These are phyloP conservation scores for Plumapathes pennacea DNA, from an alignment of 92 coral and sea anemone genomes.

Conservation along the genomic window DNA sequence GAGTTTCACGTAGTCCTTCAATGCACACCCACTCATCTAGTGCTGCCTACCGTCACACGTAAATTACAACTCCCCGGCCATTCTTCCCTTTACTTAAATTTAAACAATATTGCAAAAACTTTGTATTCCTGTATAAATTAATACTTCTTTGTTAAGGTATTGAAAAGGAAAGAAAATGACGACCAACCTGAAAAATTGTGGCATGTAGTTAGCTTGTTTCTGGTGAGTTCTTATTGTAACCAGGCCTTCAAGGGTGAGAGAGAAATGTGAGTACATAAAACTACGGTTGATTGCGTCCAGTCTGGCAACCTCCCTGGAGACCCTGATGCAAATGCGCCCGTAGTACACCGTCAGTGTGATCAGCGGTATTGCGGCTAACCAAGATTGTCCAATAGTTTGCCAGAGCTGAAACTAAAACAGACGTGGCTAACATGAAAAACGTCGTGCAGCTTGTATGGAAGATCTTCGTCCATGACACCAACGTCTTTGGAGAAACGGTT, in stretches of 20 bases:
- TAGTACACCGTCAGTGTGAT: background rate
- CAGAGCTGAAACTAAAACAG: background rate
- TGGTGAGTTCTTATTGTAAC: conserved; percentile 5
- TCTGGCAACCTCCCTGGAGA: conserved; percentile 5
- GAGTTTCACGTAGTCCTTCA: too few relatives aligned
- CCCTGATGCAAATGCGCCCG: conserved; percentile 6
- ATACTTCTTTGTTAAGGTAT: too few relatives aligned
- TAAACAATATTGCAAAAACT: too few relatives aligned
- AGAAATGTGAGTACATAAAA: conserved; percentile 7
- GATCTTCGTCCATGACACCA: conserved; percentile 7
- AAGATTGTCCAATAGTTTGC: conserved; percentile 5
- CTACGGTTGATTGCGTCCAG: conserved; percentile 14
- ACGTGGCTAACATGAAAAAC: background rate
- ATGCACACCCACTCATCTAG: too few relatives aligned
- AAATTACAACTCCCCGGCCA: too few relatives aligned
- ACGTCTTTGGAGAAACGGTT: conserved; percentile 26
- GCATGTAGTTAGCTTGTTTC: background rate
- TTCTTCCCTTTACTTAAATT: too few relatives aligned
- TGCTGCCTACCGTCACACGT: too few relatives aligned
- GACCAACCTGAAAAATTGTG: conserved; percentile 1
- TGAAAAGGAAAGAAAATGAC: background rate
- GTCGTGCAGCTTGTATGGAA: background rate
- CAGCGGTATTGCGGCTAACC: conserved; percentile 3
- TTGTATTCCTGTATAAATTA: too few relatives aligned
- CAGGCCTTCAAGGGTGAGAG: conserved; percentile 9